These are phyloP conservation scores for Standfussiana lucernea DNA, from an alignment of 2,888 invertebrate species.

Conservation along the genomic window DNA sequence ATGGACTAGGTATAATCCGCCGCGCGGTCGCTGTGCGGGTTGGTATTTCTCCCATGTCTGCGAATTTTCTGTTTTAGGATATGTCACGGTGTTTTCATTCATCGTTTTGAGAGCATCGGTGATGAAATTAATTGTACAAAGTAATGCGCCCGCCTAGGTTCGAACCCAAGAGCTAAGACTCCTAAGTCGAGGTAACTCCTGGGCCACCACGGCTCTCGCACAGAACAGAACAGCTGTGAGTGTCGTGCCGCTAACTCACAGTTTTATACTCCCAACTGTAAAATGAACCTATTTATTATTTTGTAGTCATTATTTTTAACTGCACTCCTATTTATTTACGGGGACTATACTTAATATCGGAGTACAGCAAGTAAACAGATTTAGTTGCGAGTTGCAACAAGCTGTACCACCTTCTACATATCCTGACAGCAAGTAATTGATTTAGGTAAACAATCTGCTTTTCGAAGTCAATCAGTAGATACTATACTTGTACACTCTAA, in stretches of 20 bases:
- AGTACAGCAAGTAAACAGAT: conserved; percentile 53
- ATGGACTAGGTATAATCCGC: not conserved
- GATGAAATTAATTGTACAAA: not conserved
- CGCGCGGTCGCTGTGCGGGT: not conserved
- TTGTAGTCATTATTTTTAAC: not conserved
- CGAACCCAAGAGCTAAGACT: not conserved
- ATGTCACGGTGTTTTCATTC: not conserved
- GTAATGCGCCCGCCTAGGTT: not conserved
- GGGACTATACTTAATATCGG: conserved; percentile 17
- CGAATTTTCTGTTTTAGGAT: not conserved
- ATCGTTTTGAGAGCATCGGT: not conserved
- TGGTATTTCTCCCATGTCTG: not conserved
- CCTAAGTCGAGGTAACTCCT: not conserved
- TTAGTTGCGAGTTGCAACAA: conserved; percentile 49
- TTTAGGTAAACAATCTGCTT: conserved; percentile 28
- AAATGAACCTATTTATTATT: not conserved
- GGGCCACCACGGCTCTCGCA: not conserved
- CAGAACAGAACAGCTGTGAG: not conserved
- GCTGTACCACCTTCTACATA: conserved; percentile 20
- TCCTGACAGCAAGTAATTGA: conserved; percentile 27
- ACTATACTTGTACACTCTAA: not conserved
- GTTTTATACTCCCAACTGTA: not conserved
- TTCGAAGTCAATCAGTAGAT: no score
- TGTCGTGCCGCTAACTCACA: not conserved
- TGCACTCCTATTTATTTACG: not conserved